Conservation (phyloP, 2,113 vertebrate genomes). For the Sclerurus mexicanus region DNA sequence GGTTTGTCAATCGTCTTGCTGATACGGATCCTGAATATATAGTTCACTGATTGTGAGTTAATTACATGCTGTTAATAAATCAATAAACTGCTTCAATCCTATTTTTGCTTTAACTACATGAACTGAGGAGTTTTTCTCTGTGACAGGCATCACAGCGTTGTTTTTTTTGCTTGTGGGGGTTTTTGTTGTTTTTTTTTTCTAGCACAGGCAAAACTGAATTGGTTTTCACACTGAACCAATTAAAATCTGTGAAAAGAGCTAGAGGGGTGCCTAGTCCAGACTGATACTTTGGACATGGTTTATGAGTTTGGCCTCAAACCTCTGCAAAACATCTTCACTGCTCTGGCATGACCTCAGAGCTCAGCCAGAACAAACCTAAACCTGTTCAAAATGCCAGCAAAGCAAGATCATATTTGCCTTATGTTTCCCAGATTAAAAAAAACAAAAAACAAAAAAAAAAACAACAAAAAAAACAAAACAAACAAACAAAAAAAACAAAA, state of each 20-base stretch:
- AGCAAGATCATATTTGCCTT: neutral
- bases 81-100: slow-evolving; percentile 5
- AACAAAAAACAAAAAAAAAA: neutral
- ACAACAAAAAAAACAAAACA: neutral
- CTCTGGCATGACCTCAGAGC: neutral
- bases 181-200: neutral
- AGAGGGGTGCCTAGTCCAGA: neutral
- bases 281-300: neutral
- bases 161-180: neutral
- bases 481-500: neutral
- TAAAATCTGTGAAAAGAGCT: slow-evolving; percentile 7
- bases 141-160: neutral
- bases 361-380: neutral
- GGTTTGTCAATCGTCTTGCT: neutral
- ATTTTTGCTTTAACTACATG: slow-evolving; percentile 1
- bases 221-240: neutral
- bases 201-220: neutral
- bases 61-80: slow-evolving; percentile 54
- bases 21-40: slow-evolving; percentile 26
- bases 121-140: slow-evolving; percentile 1
- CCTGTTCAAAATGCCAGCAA: neutral
- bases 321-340: neutral
- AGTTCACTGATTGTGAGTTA: slow-evolving; percentile 37
- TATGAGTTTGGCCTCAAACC: neutral
- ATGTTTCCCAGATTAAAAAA: neutral